A percentile compares a stretch with the other conserved stretches of the same genome.
Conservation (phyloP, 2,113 vertebrate genomes). For the Lepus timidus region DNA sequence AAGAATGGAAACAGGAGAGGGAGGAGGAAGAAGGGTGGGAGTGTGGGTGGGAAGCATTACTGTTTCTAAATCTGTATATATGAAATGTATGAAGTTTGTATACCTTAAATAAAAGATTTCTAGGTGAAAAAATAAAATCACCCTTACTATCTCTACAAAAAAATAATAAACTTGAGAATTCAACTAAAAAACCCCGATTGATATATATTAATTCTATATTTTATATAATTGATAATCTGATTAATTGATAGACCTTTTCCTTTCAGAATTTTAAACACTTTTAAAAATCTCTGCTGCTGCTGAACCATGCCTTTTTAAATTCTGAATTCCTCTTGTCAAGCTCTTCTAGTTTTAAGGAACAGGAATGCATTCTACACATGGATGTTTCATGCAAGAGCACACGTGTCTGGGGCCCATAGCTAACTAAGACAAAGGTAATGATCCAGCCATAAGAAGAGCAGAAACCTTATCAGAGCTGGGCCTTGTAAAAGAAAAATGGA, state of each 20-base stretch:
- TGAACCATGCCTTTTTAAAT: slow-evolving; percentile 24
- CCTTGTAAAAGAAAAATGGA: neutral
- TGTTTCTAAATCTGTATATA: too few relatives aligned
- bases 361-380: neutral
- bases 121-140: too few relatives aligned
- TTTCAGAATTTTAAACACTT: slow-evolving; percentile 7
- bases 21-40: too few relatives aligned
- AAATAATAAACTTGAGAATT: too few relatives aligned
- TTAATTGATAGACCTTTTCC: neutral
- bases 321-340: neutral
- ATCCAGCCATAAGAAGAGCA: slow-evolving; percentile 1
- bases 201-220: too few relatives aligned
- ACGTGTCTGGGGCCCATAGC: neutral
- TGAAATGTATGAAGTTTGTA: too few relatives aligned
- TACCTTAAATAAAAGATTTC: too few relatives aligned
- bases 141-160: too few relatives aligned
- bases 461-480: neutral
- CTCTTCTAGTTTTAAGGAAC: neutral
- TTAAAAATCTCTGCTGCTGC: neutral
- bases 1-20: too few relatives aligned
- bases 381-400: neutral
- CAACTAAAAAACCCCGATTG: too few relatives aligned
- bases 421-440: neutral
- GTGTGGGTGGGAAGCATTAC: too few relatives aligned
- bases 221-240: too few relatives aligned